phyloP scores from a whole-genome alignment of 1,140 invertebrate species.

The Apis mellifera region Amel_HAv3.1 CM009944.2:9241501-9242000 shows the following conservation, averaged over 20 bases:
- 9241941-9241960: conserved; percentile 32
- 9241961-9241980: conserved; percentile 60
- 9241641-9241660: conserved; percentile 6
- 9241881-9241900: conserved; percentile 31
- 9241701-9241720: conserved; percentile 55
- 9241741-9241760: neutral
- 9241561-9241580: neutral
- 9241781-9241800: conserved; percentile 63
- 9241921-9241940: neutral
- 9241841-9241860: conserved; percentile 69
- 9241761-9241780: conserved; percentile 59
- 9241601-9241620: neutral
- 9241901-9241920: neutral
- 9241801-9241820: conserved; percentile 66
- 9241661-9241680: conserved; percentile 47
- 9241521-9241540: conserved; percentile 13
- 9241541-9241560: neutral
- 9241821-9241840: conserved; percentile 67
- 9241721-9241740: neutral
- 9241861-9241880: conserved; percentile 63
- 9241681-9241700: conserved; percentile 65
- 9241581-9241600: neutral
- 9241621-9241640: conserved; percentile 4
- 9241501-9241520: conserved; percentile 55
- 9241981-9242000: conserved; percentile 59